Evolutionary conservation across 2,888 invertebrate genomes (phyloP).

Genomic region (Aricia artaxerxes): DNA sequence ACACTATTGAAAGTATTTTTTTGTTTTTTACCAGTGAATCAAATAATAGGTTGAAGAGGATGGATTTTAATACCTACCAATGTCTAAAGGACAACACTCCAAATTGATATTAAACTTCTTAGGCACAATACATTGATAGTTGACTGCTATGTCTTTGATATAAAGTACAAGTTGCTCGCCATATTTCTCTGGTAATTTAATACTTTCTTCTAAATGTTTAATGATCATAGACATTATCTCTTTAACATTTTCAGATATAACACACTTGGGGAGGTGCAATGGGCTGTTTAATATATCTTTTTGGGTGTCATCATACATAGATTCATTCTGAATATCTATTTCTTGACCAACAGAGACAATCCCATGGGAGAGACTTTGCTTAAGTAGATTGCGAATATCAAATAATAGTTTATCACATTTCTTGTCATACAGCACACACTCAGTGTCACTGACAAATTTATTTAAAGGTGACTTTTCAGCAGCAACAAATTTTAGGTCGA

Average conservation of each 20-base stretch:
- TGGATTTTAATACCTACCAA: slow-evolving; percentile 56
- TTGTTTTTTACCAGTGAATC: neutral
- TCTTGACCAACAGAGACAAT: slow-evolving; percentile 57
- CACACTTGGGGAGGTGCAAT: slow-evolving; percentile 67
- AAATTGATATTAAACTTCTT: slow-evolving; percentile 68
- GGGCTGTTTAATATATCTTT: slow-evolving; percentile 59
- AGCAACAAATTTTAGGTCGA: slow-evolving; percentile 71
- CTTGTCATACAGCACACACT: slow-evolving; percentile 70
- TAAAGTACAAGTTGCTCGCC: slow-evolving; percentile 61
- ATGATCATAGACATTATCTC: slow-evolving; percentile 62
- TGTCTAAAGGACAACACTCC: slow-evolving; percentile 68
- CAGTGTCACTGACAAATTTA: slow-evolving; percentile 68
- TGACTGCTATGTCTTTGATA: slow-evolving; percentile 67
- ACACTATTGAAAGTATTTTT: neutral
- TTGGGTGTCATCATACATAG: slow-evolving; percentile 54
- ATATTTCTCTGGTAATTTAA: slow-evolving; percentile 63
- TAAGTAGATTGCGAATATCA: slow-evolving; percentile 60
- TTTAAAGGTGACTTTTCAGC: slow-evolving; percentile 64
- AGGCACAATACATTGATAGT: slow-evolving; percentile 71
- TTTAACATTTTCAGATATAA: slow-evolving; percentile 68
- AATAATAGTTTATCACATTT: slow-evolving; percentile 70
- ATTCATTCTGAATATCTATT: slow-evolving; percentile 50
- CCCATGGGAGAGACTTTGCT: slow-evolving; percentile 63
- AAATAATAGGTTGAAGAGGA: neutral
- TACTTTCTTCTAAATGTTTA: slow-evolving; percentile 67